These are phyloP conservation scores for Flexamia atlantica DNA, from an alignment of 2,888 invertebrate species.

Conservation along the genomic window DNA sequence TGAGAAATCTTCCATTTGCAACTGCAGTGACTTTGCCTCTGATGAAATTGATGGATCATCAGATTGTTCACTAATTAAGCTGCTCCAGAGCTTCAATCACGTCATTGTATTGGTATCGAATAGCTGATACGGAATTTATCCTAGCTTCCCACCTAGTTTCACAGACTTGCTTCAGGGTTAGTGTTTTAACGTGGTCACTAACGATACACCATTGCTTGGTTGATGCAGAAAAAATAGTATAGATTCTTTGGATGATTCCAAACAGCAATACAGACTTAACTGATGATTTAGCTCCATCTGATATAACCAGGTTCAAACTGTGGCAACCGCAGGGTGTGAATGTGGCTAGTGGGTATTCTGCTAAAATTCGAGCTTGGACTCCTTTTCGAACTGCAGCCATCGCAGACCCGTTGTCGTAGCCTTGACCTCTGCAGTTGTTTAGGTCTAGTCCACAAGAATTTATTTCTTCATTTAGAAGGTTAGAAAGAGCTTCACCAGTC, in stretches of 20 bases:
- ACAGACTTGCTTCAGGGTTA: conserved; percentile 66
- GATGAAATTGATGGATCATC: conserved; percentile 22
- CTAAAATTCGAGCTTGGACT: conserved; percentile 65
- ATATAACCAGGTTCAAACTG: conserved; percentile 64
- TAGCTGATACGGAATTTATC: conserved; percentile 62
- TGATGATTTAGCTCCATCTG: conserved; percentile 65
- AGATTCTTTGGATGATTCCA: conserved; percentile 65
- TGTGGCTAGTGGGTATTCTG: conserved; percentile 63
- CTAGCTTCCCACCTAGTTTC: conserved; percentile 67
- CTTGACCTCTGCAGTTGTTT: conserved; percentile 67
- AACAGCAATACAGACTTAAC: conserved; percentile 66
- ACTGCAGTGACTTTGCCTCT: conserved; percentile 21
- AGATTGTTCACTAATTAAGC: conserved; percentile 19
- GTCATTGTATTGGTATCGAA: conserved; percentile 61
- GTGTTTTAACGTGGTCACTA: conserved; percentile 62
- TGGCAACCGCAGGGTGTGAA: conserved; percentile 65
- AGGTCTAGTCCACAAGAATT: conserved; percentile 61
- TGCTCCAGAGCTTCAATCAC: conserved; percentile 20
- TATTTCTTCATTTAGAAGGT: conserved; percentile 56
- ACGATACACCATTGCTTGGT: conserved; percentile 63
- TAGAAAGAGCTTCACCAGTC: conserved; percentile 65
- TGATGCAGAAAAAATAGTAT: conserved; percentile 62
- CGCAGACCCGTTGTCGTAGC: conserved; percentile 67
- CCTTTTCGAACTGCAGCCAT: conserved; percentile 67
- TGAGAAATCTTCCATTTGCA: conserved; percentile 21